Base-by-base conservation (phyloP, 2,888 invertebrate species). In the Caradrina clavipalpis region DNA sequence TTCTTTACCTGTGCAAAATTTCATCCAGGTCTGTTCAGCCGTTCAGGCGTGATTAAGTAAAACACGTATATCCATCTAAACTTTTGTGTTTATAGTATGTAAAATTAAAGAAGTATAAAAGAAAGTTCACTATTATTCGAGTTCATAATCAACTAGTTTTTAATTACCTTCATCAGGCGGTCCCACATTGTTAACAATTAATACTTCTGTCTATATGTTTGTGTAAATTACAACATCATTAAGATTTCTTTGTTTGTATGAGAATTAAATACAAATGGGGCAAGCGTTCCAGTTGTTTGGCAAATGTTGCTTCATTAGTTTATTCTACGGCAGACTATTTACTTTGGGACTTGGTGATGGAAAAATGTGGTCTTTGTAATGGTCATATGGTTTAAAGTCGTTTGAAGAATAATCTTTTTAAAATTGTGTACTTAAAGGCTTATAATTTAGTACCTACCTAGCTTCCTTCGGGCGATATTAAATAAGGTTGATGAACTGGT, bases 301-400 rank as follows among this genome's bases (percentile, higher is more conserved):
- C 80, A 76, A 79, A 72, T 72, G 65, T 82, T 76, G 58, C 67
- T 63, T 58, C 80, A 82, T 68, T 47, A 26, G 19, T 60, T 55
- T 57, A 57, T 65, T 47, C n/a, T 67, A 45, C 35, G 15, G 35
- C 31, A 47, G 26, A 75, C 35, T 60, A 50, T 69, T 64, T 57
- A 68, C 35, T 26, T 22, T 31, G 8, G 11, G 2, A 64, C 5
- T 58, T 63, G 35, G 1, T n/a, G 19, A 31, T 47, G 19, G 47
- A 60, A 58, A 42, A 59, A 50, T 49, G 19, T 5, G 15, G 15
- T 54, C 0, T 49, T 26, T 35, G 10, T 1, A 13, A 74, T 2
- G 21, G 4, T 39, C 31, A 13, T 17, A 8, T 17, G 22, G 11
- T 0, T n/a, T 19, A 19, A 8, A 26, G 8, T 7, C 0, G 31